A percentile compares a stretch with the other conserved stretches of the same genome.
These are phyloP conservation scores for Oreochromis niloticus DNA, from an alignment of 2,113 vertebrate species.

Conservation along the genomic window DNA sequence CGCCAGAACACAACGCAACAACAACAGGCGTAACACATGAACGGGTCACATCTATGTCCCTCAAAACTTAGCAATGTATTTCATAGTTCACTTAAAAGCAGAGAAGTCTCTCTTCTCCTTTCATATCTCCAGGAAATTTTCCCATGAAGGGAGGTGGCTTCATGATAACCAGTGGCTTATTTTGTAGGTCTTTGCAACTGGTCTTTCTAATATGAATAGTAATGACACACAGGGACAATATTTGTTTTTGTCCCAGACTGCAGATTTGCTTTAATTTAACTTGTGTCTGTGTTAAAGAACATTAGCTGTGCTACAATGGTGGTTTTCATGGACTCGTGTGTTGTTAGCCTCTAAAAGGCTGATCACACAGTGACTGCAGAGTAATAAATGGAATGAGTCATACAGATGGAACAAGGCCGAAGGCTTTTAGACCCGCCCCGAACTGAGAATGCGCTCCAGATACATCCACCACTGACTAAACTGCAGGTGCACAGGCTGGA, in stretches of 20 bases:
- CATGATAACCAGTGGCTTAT: background rate
- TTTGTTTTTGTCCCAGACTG: background rate
- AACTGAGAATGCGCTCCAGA: background rate
- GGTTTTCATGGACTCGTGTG: background rate
- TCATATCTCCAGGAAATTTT: background rate
- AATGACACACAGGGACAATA: background rate
- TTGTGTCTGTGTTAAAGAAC: background rate
- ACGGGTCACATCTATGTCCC: background rate
- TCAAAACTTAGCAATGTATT: background rate
- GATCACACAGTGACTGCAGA: background rate
- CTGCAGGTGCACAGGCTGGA: background rate
- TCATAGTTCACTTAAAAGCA: background rate
- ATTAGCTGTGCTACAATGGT: background rate
- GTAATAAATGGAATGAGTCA: conserved; percentile 12
- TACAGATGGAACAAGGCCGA: background rate
- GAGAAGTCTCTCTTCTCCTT: background rate
- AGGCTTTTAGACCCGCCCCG: background rate
- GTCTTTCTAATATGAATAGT: background rate
- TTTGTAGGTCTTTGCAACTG: rapidly evolving
- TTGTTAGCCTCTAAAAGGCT: background rate
- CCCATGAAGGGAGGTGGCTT: background rate
- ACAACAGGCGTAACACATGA: no score
- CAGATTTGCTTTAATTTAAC: background rate
- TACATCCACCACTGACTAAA: background rate
- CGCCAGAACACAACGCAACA: no score